Conservation (phyloP, 1,140 invertebrate species). For the Camponotus pennsylvanicus region DNA sequence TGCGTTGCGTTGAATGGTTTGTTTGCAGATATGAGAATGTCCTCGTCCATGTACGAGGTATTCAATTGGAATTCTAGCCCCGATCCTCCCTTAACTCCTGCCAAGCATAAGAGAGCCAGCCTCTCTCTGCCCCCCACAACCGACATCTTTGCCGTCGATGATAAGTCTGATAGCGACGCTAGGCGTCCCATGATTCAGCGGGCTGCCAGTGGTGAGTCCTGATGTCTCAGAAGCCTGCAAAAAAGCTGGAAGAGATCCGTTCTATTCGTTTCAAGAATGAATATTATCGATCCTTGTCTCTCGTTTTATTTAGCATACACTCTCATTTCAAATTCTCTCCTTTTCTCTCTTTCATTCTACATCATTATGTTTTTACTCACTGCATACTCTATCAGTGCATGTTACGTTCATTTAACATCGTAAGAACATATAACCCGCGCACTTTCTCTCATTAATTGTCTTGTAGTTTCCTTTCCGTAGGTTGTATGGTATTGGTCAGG, state of each 20-base stretch:
- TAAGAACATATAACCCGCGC: conserved; percentile 20
- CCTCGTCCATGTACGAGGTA: conserved; percentile 92
- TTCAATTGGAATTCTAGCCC: conserved; percentile 89
- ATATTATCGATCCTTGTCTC: conserved; percentile 62
- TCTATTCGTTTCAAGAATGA: conserved; percentile 71
- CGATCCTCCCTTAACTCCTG: conserved; percentile 85
- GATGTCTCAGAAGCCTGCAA: conserved; percentile 71
- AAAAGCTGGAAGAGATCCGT: conserved; percentile 67
- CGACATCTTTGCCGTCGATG: conserved; percentile 86
- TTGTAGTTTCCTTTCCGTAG: not conserved
- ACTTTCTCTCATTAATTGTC: conserved; percentile 21
- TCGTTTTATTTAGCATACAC: conserved; percentile 47
- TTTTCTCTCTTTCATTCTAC: conserved; percentile 40
- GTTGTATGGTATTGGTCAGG: conserved; percentile 39
- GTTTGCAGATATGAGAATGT: conserved; percentile 90
- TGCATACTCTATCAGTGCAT: conserved; percentile 36
- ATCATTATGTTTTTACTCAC: conserved; percentile 37
- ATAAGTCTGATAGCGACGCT: conserved; percentile 84
- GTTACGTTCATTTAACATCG: conserved; percentile 43
- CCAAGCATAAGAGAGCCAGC: conserved; percentile 85
- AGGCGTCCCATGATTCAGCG: conserved; percentile 83
- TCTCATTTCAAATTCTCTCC: conserved; percentile 38
- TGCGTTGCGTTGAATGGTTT: conserved; percentile 79
- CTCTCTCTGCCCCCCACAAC: conserved; percentile 85
- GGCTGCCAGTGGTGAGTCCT: conserved; percentile 84